Base-by-base conservation (phyloP, 2,113 vertebrate species). In the Hippocampus guttulatus region DNA sequence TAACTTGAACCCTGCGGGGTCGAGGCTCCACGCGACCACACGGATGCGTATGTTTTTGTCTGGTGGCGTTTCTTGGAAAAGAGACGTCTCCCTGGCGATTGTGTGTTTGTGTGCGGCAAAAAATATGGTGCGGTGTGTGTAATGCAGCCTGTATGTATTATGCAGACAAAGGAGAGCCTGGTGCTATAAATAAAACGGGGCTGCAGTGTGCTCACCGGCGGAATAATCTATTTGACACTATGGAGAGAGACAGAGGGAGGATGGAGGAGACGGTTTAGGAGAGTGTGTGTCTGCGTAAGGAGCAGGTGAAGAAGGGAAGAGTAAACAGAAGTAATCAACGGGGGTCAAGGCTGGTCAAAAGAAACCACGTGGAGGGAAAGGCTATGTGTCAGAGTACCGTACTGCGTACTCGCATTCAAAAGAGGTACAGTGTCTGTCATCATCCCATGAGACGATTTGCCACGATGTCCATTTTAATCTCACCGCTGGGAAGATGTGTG, bases 181-280 rank as follows among this genome's bases (percentile, higher is more conserved):
- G 85, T 82, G 88, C 90, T 90, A 90, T 90, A 90, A 91, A 91
- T 91, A 91, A 88, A 88, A 86, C 86, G 86, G 85, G 74, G 86
- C 87, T 88, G 83, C 86, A 85, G 83, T 84, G 85, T 87, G 89
- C 79, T 88, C 85, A 77, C 86, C 82, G 68, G 87, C 73, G 75
- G 90, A 91, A 91, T 90, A 90, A 90, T 91, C 88, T 90, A 85
- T 85, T 83, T 90, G 90, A 91, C 90, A 90, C 83, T 86, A 90
- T 77, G 76, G 81, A 85, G 80, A 78, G 76, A 79, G 77, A 67
- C 65, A 74, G 74, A 58, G 81, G 77, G 49, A 64, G 62, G 52
- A 69, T 68, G 76, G 45, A 61, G 54, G 76, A 76, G 67, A 73
- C 25, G 65, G 3, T 62, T 0, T 64, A 66, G 43, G 38, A 67